Base-by-base conservation (phyloP, 2,888 invertebrate genomes). In the Nomada ferruginata region DNA sequence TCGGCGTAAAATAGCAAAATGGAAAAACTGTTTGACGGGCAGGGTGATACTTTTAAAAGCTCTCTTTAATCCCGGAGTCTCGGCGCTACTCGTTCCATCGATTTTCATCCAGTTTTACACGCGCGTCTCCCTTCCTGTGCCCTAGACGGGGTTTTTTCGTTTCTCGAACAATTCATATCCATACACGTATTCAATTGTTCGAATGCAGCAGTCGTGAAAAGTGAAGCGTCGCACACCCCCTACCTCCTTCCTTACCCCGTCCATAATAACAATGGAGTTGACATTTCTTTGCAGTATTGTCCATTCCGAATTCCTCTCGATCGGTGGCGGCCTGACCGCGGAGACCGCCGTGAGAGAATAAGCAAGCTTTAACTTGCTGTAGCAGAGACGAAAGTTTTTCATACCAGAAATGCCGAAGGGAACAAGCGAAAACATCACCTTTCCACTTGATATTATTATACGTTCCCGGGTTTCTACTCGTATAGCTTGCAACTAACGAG, bases 61-160 rank as follows among this genome's bases (percentile, higher is more conserved):
- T 76, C 85, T 53, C 79, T 84, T 82, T 82, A 82, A 82, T 82
- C 79, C 72, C 70, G 55, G 73, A 85, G 72, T 79, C 71, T 71
- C 73, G 74, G 65, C 64, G 47, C 73, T 71, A 64, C 74, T 57
- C 52, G 72, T 65, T 63, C 70, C 61, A 71, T 84, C 76, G 84
- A 84, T 83, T 84, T 77, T 69, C 76, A 85, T 83, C 85, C 79
- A 81, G 73, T 85, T 80, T 83, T 52, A 60, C 68, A 60, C 75
- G 61, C 64, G 36, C 60, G 64, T 76, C 76, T 60, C 78, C 72
- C 71, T 60, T 76, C 74, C 71, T 65, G 18, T 71, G 36, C 7
- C 29, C 7, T 52, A 65, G 68, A 59, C 36, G 65, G 53, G 53
- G 9, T 2, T 53, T 64, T 63, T 73, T 75, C 75, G 66, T 72